Percentiles rank a stretch among this genome's conserved stretches.
Conservation (phyloP, 2,888 invertebrate genomes). For the Junonia oenone region DNA sequence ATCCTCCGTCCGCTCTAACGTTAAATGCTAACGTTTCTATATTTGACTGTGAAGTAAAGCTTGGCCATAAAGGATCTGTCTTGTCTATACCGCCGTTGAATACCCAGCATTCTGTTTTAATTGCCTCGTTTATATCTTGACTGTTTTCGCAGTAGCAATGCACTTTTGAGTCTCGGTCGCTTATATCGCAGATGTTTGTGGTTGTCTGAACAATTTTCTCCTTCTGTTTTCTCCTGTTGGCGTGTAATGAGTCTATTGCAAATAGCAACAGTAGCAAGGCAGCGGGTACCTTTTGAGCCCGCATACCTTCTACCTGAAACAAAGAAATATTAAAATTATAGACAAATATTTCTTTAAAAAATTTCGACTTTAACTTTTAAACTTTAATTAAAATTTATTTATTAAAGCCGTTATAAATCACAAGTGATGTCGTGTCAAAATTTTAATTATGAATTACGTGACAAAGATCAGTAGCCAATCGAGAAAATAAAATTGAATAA, state of each 20-base stretch:
- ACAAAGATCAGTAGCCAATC: not conserved
- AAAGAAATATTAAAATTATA: slow-evolving; percentile 34
- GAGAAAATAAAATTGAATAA: not conserved
- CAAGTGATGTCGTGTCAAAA: not conserved
- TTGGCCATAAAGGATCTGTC: slow-evolving; percentile 85
- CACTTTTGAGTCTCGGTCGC: slow-evolving; percentile 76
- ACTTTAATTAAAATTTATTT: not conserved
- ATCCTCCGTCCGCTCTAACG: slow-evolving; percentile 83
- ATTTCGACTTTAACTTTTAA: not conserved
- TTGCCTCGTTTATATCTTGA: slow-evolving; percentile 77
- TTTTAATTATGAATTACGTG: not conserved
- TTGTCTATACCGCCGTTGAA: slow-evolving; percentile 83
- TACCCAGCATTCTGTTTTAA: slow-evolving; percentile 88
- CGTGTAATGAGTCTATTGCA: slow-evolving; percentile 68
- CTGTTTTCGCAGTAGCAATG: slow-evolving; percentile 84
- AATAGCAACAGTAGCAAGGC: slow-evolving; percentile 73
- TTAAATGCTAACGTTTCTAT: slow-evolving; percentile 85
- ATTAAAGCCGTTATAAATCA: not conserved
- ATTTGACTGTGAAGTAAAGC: slow-evolving; percentile 85
- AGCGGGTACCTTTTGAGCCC: slow-evolving; percentile 72
- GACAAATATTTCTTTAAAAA: not conserved
- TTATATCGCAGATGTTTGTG: slow-evolving; percentile 79
- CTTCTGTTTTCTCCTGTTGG: slow-evolving; percentile 67
- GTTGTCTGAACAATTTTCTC: slow-evolving; percentile 53
- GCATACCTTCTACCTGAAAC: slow-evolving; percentile 75